Conservation (phyloP, 2,888 invertebrate species). For the Lasioglossum zephyrum region DNA sequence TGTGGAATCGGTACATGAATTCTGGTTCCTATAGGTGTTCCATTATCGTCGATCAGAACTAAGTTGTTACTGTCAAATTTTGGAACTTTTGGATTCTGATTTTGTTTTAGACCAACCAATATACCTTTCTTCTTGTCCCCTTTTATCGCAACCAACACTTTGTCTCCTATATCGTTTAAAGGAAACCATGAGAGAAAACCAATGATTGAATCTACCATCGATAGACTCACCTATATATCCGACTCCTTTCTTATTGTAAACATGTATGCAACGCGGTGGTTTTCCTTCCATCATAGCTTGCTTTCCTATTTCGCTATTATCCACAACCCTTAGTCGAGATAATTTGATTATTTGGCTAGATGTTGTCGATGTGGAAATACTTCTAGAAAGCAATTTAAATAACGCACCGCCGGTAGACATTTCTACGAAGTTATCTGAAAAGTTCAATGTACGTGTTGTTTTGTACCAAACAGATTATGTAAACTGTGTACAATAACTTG, state of each 20-base stretch:
- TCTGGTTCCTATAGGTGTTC: constrained; percentile 96
- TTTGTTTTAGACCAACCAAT: constrained; percentile 94
- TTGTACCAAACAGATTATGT: not conserved
- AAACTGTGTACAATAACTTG: not conserved
- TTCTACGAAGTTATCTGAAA: constrained; percentile 7
- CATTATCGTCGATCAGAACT: constrained; percentile 97
- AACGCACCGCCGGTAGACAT: constrained; percentile 10
- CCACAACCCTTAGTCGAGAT: constrained; percentile 95
- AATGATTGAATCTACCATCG: not conserved
- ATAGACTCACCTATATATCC: constrained; percentile 87
- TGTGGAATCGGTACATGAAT: constrained; percentile 98
- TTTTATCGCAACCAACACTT: constrained; percentile 95
- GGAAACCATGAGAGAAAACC: not conserved
- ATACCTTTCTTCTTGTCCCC: constrained; percentile 98
- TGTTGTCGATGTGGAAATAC: constrained; percentile 85
- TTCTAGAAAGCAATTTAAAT: constrained; percentile 36
- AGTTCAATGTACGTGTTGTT: not conserved
- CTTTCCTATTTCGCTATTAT: constrained; percentile 98
- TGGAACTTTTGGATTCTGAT: constrained; percentile 92
- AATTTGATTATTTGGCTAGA: constrained; percentile 90
- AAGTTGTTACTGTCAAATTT: constrained; percentile 98
- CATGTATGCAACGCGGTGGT: constrained; percentile 96
- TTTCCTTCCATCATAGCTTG: constrained; percentile 97
- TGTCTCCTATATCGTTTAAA: constrained; percentile 88
- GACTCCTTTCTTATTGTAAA: constrained; percentile 92